Conservation (phyloP, 2,888 invertebrate genomes). For the Torymus tubicola region DNA sequence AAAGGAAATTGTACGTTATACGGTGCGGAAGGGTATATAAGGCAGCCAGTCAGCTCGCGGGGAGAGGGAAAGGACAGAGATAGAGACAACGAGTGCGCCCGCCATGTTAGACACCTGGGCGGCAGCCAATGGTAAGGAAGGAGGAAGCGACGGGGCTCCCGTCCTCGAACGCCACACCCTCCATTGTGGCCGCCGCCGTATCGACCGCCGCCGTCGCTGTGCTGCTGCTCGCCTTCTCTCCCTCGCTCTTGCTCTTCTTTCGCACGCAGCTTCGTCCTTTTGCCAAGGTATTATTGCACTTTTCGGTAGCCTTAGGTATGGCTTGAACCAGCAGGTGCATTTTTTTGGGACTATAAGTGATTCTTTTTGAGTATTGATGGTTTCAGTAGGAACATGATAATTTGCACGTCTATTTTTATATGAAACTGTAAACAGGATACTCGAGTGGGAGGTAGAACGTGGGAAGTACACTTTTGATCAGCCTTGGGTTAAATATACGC, state of each 20-base stretch:
- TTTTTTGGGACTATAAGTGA: too few species aligned
- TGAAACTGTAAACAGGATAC: too few species aligned
- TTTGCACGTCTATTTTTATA: too few species aligned
- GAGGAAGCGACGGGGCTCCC: slow-evolving; percentile 58
- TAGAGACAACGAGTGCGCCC: slow-evolving; percentile 59
- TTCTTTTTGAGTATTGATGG: too few species aligned
- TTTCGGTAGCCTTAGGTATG: too few species aligned
- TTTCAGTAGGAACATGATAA: too few species aligned
- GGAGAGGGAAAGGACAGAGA: slow-evolving; percentile 21
- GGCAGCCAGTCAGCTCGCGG: background rate
- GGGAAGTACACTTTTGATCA: too few species aligned
- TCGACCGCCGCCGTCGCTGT: slow-evolving; percentile 46
- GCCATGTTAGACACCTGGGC: slow-evolving; percentile 71
- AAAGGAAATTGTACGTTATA: slow-evolving; percentile 13
- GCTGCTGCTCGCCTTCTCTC: background rate
- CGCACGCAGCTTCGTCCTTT: background rate
- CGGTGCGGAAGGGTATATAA: background rate
- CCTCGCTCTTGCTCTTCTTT: background rate
- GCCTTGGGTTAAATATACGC: too few species aligned
- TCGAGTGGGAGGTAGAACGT: too few species aligned
- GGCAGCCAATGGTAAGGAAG: slow-evolving; percentile 70
- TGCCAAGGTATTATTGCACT: background rate
- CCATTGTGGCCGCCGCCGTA: slow-evolving; percentile 58
- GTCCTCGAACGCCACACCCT: slow-evolving; percentile 75
- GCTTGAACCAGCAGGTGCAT: too few species aligned